Conservation (phyloP, 2,888 invertebrate species). For the Prostheceraeus crozeri region DNA sequence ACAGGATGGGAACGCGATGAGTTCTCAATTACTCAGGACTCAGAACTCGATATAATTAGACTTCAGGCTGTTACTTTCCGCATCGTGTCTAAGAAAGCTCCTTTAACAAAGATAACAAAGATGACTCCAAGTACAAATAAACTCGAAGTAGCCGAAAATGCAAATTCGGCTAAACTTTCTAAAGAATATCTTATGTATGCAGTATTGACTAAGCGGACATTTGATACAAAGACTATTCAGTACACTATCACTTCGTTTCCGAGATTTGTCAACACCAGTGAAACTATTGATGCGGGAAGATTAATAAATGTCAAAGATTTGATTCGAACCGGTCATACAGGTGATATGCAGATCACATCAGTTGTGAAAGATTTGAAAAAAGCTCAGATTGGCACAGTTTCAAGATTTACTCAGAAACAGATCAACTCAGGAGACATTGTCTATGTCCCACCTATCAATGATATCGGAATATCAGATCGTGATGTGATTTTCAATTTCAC, state of each 20-base stretch:
- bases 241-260: conserved; percentile 25
- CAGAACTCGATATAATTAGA: no score
- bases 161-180: no score
- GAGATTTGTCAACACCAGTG: conserved; percentile 5
- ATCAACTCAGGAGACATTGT: conserved; percentile 34
- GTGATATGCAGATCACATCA: conserved; percentile 26
- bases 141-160: no score
- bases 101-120: no score
- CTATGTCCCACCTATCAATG: conserved; percentile 32
- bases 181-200: no score
- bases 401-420: conserved; percentile 33
- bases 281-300: conserved; percentile 34
- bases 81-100: no score
- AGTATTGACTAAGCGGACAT: no score
- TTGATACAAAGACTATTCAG: no score
- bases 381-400: conserved; percentile 29
- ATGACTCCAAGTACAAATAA: no score
- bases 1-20: no score
- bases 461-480: conserved; percentile 30
- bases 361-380: conserved; percentile 20
- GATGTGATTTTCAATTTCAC: conserved; percentile 23
- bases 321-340: conserved; percentile 11
- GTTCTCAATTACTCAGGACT: no score
- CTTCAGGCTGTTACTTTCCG: no score
- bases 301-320: conserved; percentile 33